Evolutionary conservation across 2,113 vertebrate species (phyloP).

Genomic region (Syngnathus scovelli): DNA sequence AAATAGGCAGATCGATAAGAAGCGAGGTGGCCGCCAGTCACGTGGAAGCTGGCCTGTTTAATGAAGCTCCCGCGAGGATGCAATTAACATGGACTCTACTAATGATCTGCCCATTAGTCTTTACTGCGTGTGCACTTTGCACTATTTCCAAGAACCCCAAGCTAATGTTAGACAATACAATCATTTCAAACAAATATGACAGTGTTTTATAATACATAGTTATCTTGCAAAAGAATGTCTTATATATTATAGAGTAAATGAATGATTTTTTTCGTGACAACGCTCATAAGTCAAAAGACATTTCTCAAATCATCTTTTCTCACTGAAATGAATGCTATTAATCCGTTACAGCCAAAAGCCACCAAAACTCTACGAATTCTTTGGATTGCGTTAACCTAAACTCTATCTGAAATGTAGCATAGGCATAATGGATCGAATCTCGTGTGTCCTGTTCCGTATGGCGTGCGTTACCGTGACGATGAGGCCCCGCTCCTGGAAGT

Average conservation of each 20-base stretch:
- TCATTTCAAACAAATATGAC: no score
- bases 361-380: no score
- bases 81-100: background rate
- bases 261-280: no score
- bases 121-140: background rate
- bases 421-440: no score
- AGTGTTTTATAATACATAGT: no score
- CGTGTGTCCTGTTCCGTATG: background rate
- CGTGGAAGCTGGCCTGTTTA: background rate
- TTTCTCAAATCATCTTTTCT: no score
- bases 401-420: background rate
- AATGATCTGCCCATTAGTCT: background rate
- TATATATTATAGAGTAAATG: no score
- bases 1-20: background rate
- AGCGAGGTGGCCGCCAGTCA: background rate
- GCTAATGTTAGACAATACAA: background rate
- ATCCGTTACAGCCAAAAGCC: no score
- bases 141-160: background rate
- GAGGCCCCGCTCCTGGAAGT: constrained; percentile 94
- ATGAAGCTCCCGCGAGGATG: background rate
- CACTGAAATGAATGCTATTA: no score
- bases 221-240: no score
- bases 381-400: background rate
- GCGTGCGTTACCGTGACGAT: constrained; percentile 83
- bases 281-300: no score